Base-by-base conservation (phyloP, 2,888 invertebrate species). In the Aleiodes testaceus region DNA sequence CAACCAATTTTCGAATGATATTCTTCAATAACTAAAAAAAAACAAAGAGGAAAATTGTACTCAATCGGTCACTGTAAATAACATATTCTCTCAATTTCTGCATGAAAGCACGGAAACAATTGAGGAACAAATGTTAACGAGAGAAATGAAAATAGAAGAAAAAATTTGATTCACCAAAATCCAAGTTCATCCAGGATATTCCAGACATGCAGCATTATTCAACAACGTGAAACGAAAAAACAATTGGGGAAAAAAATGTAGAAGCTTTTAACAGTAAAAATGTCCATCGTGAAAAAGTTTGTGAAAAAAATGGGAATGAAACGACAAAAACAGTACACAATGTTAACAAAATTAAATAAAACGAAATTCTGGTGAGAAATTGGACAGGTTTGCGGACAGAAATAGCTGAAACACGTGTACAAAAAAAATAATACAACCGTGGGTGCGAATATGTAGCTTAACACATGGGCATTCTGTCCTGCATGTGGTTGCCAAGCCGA, bases 351-450 rank as follows among this genome's bases (percentile, higher is more conserved):
- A 53, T 53, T 26, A 53, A 53, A 53, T 53, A 20, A 53, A 53
- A 53, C 53, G n/a, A 53, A 53, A 26, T 52, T 53, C n/a, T 30
- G 14, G n/a, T 53, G 53, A 5, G 26, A 53, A 30, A 30, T 30
- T n/a, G 26, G 53, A 53, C 52, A 52, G 52, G 52, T 52, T 20
- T 52, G 52, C 11, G 52, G 52, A 22, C 53, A 53, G 30, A 30
- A 53, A 49, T 26, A 26, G n/a, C 22, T 22, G 26, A 30, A 53
- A 26, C n/a, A 36, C 36, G 7, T 36, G 36, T 36, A 36, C 6
- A 36, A 36, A 36, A 26, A 36, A 36, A 6, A 36, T 36, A 11
- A 36, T 36, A 36, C 36, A 36, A 36, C 36, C 36, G 36, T 36
- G 36, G 36, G 36, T 36, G 36, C 36, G 9, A 36, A 36, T 36